These are phyloP conservation scores for Crossaster papposus DNA, from an alignment of 53 echinoderm and acorn worm species.

Conservation along the genomic window DNA sequence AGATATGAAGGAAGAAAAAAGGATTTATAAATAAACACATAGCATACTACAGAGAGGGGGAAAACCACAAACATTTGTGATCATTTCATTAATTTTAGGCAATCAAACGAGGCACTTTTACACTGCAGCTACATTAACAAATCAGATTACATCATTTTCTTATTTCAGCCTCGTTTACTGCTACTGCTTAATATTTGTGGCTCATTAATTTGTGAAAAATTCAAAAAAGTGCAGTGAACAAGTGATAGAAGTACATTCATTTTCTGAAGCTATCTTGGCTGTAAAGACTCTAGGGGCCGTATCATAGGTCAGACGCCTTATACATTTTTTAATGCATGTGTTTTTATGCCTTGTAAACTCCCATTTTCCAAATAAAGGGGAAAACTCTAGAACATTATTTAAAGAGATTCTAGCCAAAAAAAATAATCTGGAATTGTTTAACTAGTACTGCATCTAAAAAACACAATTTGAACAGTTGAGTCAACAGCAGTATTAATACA, in stretches of 20 bases:
- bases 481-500: neutral
- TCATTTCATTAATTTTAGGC: neutral
- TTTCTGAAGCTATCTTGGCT: too few species aligned
- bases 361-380: neutral
- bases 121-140: neutral
- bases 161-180: constrained; percentile 1
- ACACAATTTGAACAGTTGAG: neutral
- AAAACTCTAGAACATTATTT: neutral
- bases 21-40: neutral
- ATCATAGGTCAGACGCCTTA: too few species aligned
- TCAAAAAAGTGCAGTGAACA: too few species aligned
- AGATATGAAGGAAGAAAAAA: neutral
- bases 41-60: neutral
- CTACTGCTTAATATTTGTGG: neutral
- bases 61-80: neutral
- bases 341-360: neutral
- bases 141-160: neutral
- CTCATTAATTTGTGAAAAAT: too few species aligned
- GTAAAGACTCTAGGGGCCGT: too few species aligned
- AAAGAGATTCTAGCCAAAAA: neutral
- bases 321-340: too few species aligned
- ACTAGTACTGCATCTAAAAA: too few species aligned
- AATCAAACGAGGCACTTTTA: constrained; percentile 1
- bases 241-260: too few species aligned
- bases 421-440: neutral